phyloP scores from a whole-genome alignment of 2,797 vertebrate species.

The Peromyscus attwateri region DNA sequence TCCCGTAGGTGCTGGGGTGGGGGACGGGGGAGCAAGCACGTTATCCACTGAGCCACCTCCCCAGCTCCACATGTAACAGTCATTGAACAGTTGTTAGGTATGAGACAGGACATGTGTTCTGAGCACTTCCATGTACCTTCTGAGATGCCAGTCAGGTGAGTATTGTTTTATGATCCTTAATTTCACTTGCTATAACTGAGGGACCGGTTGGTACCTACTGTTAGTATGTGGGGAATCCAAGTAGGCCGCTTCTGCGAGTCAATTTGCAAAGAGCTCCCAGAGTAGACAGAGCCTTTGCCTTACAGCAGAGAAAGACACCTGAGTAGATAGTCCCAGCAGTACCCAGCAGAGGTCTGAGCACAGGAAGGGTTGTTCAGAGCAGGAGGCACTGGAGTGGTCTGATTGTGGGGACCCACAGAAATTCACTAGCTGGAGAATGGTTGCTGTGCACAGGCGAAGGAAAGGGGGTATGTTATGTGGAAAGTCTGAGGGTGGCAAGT shows the following conservation, averaged over 20 bases:
- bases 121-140: neutral
- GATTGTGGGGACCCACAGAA: neutral
- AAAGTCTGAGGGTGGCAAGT: neutral
- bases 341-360: neutral
- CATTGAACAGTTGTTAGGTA: neutral
- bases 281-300: neutral
- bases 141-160: neutral
- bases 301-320: neutral
- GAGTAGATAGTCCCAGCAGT: neutral
- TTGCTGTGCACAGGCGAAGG: neutral
- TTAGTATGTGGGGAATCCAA: neutral
- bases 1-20: neutral
- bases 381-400: neutral
- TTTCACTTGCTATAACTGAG: neutral
- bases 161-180: neutral
- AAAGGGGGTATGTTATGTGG: too few species aligned
- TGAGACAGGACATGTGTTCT: neutral
- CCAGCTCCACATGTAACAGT: neutral
- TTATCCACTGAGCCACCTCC: neutral
- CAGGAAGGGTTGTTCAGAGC: neutral
- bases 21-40: neutral
- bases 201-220: neutral
- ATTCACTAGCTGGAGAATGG: neutral
- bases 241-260: neutral
- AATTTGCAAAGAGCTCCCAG: neutral